Evolutionary conservation across 92 coral and sea anemone genomes (phyloP).

Genomic region (Porites divaricata): DNA sequence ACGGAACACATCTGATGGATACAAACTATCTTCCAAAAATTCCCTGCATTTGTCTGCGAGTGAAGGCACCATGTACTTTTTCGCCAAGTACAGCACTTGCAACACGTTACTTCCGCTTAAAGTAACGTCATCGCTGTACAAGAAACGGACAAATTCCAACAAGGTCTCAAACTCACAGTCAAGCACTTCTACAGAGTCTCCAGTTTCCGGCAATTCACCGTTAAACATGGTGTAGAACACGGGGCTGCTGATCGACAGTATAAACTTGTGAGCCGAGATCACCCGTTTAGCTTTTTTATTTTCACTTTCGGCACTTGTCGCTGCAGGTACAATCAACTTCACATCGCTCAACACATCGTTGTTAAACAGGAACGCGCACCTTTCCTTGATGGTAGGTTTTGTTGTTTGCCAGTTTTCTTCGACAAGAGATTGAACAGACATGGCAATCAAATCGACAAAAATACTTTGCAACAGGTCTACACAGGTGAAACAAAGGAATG

Average conservation of each 20-base stretch:
- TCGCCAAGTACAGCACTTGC: conserved; percentile 24
- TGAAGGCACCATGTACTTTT: conserved; percentile 29
- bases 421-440: too few species aligned
- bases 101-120: conserved; percentile 3
- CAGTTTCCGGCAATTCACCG: background rate
- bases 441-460: too few species aligned
- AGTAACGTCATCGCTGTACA: too few species aligned
- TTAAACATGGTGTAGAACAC: conserved; percentile 14
- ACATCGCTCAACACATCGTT: too few species aligned
- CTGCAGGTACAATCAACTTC: too few species aligned
- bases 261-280: conserved; percentile 21
- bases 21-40: conserved; percentile 2
- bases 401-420: too few species aligned
- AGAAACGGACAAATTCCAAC: too few species aligned
- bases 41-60: conserved; percentile 25
- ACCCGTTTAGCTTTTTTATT: conserved; percentile 9
- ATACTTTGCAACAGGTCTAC: too few species aligned
- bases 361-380: too few species aligned
- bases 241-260: conserved; percentile 24
- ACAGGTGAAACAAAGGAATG: too few species aligned
- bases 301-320: background rate
- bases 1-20: background rate
- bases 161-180: background rate
- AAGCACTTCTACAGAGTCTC: background rate
- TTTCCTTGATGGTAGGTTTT: too few species aligned